Evolutionary conservation across 2,113 vertebrate genomes (phyloP).

Genomic region (Ciconia maguari): DNA sequence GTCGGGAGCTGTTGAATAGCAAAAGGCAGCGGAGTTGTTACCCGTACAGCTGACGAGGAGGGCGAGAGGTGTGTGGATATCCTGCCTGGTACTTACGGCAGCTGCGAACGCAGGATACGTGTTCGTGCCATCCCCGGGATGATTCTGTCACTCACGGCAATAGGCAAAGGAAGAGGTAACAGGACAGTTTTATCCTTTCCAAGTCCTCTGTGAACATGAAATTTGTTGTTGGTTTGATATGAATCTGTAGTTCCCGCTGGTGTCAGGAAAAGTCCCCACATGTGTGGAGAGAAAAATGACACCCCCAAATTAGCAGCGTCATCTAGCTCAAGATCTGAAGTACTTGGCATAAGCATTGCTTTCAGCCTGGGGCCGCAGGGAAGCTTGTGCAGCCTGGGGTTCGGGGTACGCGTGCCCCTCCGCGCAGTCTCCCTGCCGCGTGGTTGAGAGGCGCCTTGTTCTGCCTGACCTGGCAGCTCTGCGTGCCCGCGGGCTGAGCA

Average conservation of each 20-base stretch:
- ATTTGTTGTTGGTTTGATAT: neutral
- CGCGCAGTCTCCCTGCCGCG: neutral
- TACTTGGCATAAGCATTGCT: neutral
- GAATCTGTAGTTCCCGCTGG: neutral
- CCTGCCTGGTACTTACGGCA: neutral
- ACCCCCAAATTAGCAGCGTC: neutral
- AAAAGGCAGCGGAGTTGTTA: neutral
- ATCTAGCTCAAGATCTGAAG: neutral
- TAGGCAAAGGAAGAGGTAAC: neutral
- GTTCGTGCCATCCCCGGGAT: neutral
- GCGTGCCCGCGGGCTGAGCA: neutral
- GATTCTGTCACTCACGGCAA: neutral
- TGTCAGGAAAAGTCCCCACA: neutral
- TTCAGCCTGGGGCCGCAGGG: neutral
- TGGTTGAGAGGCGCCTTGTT: neutral
- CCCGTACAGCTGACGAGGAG: neutral
- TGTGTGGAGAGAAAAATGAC: neutral
- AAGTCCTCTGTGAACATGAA: neutral
- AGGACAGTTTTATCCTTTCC: neutral
- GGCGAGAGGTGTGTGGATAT: neutral
- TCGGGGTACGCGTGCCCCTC: neutral
- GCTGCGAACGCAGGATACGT: accelerated
- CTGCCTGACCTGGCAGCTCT: neutral
- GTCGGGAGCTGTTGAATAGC: accelerated
- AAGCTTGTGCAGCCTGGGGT: neutral